Evolutionary conservation across 2,113 vertebrate genomes (phyloP), one percentile per base, ranked within the genome.

Genomic region (Panurus biarmicus): DNA sequence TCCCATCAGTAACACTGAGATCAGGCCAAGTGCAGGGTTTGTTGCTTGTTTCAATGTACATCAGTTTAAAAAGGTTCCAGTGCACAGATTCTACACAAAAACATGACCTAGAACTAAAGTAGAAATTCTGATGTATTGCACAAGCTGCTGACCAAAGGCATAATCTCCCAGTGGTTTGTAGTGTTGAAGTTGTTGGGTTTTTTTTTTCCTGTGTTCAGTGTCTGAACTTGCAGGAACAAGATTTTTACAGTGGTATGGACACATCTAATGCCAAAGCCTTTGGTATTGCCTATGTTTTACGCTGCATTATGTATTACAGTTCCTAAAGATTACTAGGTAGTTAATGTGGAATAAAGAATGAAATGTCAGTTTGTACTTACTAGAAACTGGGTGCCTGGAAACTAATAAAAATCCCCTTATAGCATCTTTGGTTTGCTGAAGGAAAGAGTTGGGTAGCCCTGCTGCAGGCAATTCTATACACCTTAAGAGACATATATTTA

Each of bases 1-100:
- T 95, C 96, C 11, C 95, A 91, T 54, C 97, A 92, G 89, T 89
- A 88, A 58, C 26, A 36, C 23, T 24, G 40, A 29, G 44, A 42
- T 44, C 38, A 69, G 67, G 48, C 56, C 86, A 40, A 48, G 60
- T 80, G 35, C 25, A 35, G 53, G 24, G 66, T 69, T 94, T 73
- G 31, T 35, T 83, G 64, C 45, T 85, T 60, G 13, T 75, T 74
- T 72, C 29, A 57, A 5, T 33, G 50, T 67, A 23, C 62, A 50
- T 25, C 38, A 28, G 26, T 31, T 78, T 22, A 29, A 84, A 45
- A 74, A 71, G 6, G 21, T 76, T 56, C 50, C 28, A 42, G 51
- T 36, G 56, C 31, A n/a, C 26, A 47, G n/a, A 12, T 64, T 85
- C 42, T 66, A 23, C 42, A 57, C 19, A 47, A 47, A 90, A 72